Evolutionary conservation across 1,140 invertebrate genomes (phyloP).

Genomic region (Agrilus planipennis): DNA sequence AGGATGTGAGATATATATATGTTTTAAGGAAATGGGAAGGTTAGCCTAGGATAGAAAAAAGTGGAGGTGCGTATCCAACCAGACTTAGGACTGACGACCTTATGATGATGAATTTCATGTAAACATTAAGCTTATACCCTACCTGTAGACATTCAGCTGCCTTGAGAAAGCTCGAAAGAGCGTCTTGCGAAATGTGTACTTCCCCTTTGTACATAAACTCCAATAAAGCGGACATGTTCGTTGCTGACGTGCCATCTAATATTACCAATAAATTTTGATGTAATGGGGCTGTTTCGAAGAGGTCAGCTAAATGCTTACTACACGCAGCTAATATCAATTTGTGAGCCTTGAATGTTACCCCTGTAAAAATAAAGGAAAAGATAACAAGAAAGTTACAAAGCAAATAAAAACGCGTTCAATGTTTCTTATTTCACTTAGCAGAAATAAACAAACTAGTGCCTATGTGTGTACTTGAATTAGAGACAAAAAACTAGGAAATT

Average conservation of each 20-base stretch:
- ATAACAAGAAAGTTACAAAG: neutral
- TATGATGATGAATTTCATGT: too few species aligned
- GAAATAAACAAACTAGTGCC: too few species aligned
- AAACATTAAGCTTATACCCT: neutral
- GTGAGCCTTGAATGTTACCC: slow-evolving; percentile 82
- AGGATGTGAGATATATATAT: too few species aligned
- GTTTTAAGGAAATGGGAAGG: too few species aligned
- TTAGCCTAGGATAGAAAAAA: too few species aligned
- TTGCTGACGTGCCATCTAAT: slow-evolving; percentile 73
- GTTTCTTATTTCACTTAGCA: too few species aligned
- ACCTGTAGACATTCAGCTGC: slow-evolving; percentile 82
- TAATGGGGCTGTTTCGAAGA: slow-evolving; percentile 77
- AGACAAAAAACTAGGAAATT: too few species aligned
- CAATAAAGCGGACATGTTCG: slow-evolving; percentile 78
- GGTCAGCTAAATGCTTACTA: slow-evolving; percentile 85
- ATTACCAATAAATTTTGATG: slow-evolving; percentile 75
- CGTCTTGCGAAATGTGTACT: slow-evolving; percentile 81
- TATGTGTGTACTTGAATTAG: too few species aligned
- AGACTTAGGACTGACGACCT: too few species aligned
- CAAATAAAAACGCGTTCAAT: too few species aligned
- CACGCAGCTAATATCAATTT: slow-evolving; percentile 78
- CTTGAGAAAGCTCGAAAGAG: slow-evolving; percentile 77
- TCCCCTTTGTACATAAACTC: slow-evolving; percentile 92
- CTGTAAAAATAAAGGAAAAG: slow-evolving; percentile 41
- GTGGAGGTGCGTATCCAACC: too few species aligned